Evolutionary conservation across 2,113 vertebrate genomes (phyloP).

Genomic region (Carassius carassius): DNA sequence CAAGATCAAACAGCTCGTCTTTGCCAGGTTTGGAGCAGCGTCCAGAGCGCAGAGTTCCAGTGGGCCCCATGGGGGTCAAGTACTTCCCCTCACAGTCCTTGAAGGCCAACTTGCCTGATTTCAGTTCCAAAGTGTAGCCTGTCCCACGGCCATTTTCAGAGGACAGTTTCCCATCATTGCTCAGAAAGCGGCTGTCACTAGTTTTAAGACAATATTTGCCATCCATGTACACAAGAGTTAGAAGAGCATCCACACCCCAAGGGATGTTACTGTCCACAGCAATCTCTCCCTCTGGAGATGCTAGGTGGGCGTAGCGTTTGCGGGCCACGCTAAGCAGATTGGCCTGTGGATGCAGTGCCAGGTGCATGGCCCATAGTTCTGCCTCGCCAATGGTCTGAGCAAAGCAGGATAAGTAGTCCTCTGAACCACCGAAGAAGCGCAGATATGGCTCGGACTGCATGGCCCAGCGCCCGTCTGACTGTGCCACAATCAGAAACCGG

Average conservation of each 20-base stretch:
- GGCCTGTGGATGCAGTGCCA: conserved; percentile 93
- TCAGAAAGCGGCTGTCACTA: conserved; percentile 87
- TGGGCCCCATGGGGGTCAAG: conserved; percentile 88
- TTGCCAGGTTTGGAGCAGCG: conserved; percentile 92
- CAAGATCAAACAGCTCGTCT: conserved; percentile 94
- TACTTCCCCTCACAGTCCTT: conserved; percentile 94
- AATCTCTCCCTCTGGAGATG: conserved; percentile 84
- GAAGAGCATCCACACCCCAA: conserved; percentile 90
- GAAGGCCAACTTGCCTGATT: conserved; percentile 91
- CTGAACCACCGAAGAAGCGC: conserved; percentile 88
- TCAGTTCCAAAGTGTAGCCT: conserved; percentile 89
- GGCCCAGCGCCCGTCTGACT: conserved; percentile 92
- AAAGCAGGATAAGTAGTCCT: conserved; percentile 91
- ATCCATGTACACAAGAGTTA: conserved; percentile 89
- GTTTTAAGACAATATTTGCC: conserved; percentile 90
- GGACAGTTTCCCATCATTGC: conserved; percentile 85
- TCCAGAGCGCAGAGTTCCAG: conserved; percentile 87
- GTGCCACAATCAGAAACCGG: conserved; percentile 86
- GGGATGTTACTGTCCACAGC: conserved; percentile 87
- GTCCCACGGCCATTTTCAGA: conserved; percentile 77
- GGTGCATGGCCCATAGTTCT: conserved; percentile 91
- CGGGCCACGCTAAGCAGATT: conserved; percentile 91
- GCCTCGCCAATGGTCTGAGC: conserved; percentile 84
- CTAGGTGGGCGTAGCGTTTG: conserved; percentile 90
- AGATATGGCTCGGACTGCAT: conserved; percentile 87